Conservation (phyloP, 2,113 vertebrate genomes). For the Myotis davidii region DNA sequence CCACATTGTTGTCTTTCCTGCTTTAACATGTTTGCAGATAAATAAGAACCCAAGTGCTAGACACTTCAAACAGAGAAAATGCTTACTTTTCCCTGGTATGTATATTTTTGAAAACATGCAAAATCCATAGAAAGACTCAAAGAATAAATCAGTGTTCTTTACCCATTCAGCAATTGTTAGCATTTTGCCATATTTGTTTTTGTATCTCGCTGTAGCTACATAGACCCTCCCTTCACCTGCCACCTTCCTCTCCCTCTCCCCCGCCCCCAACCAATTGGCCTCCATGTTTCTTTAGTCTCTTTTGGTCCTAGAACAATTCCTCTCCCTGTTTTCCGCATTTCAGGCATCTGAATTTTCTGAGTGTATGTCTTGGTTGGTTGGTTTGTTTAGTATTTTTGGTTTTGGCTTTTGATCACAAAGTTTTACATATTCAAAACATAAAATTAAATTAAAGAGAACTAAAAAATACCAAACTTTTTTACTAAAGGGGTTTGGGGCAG, state of each 20-base stretch:
- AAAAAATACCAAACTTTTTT: not conserved
- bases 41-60: not conserved
- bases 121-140: not conserved
- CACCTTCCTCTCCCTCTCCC: not conserved
- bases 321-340: not conserved
- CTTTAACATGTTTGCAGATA: constrained; percentile 20
- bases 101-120: constrained; percentile 3
- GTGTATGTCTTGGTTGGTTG: not conserved
- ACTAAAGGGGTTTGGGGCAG: not conserved
- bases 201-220: not conserved
- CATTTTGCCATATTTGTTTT: not conserved
- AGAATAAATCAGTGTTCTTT: not conserved
- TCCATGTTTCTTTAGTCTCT: not conserved
- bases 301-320: not conserved
- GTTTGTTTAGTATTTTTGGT: not conserved
- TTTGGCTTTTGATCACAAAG: not conserved
- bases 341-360: not conserved
- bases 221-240: not conserved
- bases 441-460: not conserved
- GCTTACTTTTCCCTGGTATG: not conserved
- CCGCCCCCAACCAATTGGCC: not conserved
- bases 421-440: constrained; percentile 32
- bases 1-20: not conserved
- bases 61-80: not conserved
- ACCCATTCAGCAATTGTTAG: not conserved